Conservation (phyloP, 2,113 vertebrate species). For the Microtus montanus region DNA sequence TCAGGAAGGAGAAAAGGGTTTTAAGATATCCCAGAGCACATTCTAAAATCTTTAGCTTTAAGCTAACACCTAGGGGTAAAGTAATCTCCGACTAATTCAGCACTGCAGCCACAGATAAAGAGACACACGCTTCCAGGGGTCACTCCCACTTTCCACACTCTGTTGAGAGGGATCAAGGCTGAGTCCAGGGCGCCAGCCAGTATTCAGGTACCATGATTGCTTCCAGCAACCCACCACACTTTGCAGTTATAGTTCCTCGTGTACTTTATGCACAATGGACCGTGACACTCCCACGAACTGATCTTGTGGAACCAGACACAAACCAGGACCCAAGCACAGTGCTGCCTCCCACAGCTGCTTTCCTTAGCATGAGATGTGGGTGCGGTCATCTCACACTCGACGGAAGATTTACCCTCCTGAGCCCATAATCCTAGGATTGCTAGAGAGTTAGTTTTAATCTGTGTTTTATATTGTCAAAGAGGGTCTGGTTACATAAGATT, state of each 20-base stretch:
- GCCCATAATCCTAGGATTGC: conserved; percentile 74
- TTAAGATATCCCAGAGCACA: not conserved
- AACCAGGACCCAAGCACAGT: conserved; percentile 5
- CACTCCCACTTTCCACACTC: not conserved
- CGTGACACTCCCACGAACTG: not conserved
- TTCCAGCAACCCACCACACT: not conserved
- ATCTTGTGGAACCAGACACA: not conserved
- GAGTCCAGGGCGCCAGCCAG: not conserved
- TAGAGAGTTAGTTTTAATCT: conserved; percentile 79
- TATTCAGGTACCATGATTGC: not conserved
- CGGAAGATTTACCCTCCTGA: conserved; percentile 56
- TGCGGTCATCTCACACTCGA: conserved; percentile 31
- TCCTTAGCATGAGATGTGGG: conserved; percentile 28
- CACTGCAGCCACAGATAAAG: not conserved
- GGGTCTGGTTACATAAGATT: conserved; percentile 68
- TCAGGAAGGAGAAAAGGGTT: not conserved
- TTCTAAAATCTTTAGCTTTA: not conserved
- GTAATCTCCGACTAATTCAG: not conserved
- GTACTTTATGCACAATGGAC: not conserved
- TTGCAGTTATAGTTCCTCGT: not conserved
- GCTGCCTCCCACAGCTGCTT: not conserved
- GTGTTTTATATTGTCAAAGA: conserved; percentile 82
- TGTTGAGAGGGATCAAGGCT: not conserved
- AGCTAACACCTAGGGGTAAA: not conserved
- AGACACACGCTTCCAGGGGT: not conserved